Evolutionary conservation across 2,113 vertebrate genomes (phyloP).

Genomic region (Rattus rattus): DNA sequence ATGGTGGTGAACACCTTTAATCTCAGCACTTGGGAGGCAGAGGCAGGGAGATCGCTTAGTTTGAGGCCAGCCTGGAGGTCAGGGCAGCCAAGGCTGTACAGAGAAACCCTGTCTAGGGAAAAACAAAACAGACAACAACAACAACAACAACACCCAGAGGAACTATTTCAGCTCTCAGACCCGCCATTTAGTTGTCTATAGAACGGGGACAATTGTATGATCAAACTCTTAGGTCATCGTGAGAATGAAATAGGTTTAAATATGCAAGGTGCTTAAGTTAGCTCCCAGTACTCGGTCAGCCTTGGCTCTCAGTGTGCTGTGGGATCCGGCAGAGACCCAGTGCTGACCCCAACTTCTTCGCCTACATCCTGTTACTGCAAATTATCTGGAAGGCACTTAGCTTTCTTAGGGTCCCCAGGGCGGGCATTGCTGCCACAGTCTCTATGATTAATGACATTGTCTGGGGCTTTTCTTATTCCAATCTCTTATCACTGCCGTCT

Average conservation of each 20-base stretch:
- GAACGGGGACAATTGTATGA: not conserved
- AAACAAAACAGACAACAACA: not conserved
- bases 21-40: not conserved
- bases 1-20: not conserved
- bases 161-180: not conserved
- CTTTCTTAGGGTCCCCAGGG: not conserved
- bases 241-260: slow-evolving; percentile 17
- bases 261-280: not conserved
- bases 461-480: not conserved
- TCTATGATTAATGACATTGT: not conserved
- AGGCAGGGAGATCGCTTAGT: not conserved
- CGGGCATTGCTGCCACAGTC: not conserved
- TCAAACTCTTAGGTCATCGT: slow-evolving; percentile 11
- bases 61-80: not conserved
- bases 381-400: not conserved
- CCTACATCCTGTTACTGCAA: not conserved
- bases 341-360: not conserved
- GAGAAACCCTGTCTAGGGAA: not conserved
- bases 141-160: not conserved
- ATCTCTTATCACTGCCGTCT: not conserved
- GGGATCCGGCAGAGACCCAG: not conserved
- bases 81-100: not conserved
- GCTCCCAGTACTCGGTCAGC: not conserved
- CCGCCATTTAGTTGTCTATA: not conserved
- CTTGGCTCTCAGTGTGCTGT: not conserved